A percentile compares a stretch with the other conserved stretches of the same genome.
phyloP scores from a whole-genome alignment of 2,888 invertebrate species.

The Thera obeliscata region DNA sequence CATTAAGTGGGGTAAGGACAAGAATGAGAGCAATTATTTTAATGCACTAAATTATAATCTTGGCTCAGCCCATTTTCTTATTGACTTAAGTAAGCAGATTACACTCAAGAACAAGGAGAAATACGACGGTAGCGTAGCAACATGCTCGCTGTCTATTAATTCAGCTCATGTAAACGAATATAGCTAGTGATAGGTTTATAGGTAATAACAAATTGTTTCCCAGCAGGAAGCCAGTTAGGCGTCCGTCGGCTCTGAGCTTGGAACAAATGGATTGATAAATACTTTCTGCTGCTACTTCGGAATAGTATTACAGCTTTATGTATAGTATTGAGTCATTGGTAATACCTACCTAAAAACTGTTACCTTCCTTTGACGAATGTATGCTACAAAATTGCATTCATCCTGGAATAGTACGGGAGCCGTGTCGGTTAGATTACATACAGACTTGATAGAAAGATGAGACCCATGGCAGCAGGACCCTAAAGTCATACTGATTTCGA shows the following conservation, averaged over 20 bases:
- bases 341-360: not conserved
- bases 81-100: not conserved
- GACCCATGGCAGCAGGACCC: too few relatives aligned
- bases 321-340: not conserved
- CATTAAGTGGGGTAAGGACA: too few relatives aligned
- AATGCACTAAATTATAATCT: too few relatives aligned
- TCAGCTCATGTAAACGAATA: conserved; percentile 23
- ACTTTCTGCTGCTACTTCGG: conserved; percentile 17
- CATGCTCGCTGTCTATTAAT: conserved; percentile 10
- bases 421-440: too few relatives aligned
- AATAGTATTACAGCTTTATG: conserved; percentile 1
- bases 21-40: too few relatives aligned
- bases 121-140: conserved; percentile 10
- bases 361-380: not conserved
- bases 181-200: conserved; percentile 26
- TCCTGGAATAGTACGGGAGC: too few relatives aligned
- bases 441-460: too few relatives aligned
- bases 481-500: too few relatives aligned
- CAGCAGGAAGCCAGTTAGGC: conserved; percentile 39
- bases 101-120: not conserved
- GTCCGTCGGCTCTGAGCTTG: conserved; percentile 25
- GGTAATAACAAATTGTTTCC: conserved; percentile 38
- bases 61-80: not conserved
- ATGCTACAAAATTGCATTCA: too few relatives aligned
- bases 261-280: conserved; percentile 23